phyloP scores from a whole-genome alignment of 2,797 vertebrate genomes.

The Microcaecilia unicolor region DNA sequence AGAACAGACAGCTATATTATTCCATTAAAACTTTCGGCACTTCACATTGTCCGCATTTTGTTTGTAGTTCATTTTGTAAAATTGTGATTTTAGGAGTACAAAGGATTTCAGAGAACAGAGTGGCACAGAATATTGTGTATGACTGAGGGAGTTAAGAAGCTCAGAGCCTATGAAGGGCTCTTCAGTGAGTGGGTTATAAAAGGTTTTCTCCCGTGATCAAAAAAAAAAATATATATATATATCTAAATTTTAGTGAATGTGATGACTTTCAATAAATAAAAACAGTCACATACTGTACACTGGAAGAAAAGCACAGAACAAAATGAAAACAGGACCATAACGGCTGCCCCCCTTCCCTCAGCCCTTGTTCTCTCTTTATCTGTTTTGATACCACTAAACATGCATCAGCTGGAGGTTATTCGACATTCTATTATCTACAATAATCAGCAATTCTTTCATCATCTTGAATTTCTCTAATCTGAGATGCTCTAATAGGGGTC shows the following conservation, averaged over 20 bases:
- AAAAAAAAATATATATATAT: neutral
- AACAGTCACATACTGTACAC: no score
- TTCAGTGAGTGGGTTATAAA: neutral
- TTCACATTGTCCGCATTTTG: slow-evolving; percentile 5
- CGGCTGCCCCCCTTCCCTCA: neutral
- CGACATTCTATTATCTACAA: slow-evolving; percentile 12
- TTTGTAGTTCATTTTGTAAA: slow-evolving; percentile 22
- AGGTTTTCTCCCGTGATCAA: no score
- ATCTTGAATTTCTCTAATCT: neutral
- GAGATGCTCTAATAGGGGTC: no score
- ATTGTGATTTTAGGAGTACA: slow-evolving; percentile 19
- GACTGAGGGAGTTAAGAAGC: neutral
- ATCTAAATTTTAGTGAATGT: no score
- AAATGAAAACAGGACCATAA: slow-evolving; percentile 1
- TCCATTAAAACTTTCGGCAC: neutral
- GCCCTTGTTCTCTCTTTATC: neutral
- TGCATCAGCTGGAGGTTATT: slow-evolving; percentile 1
- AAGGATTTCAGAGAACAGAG: slow-evolving; percentile 26
- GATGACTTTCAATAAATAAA: neutral
- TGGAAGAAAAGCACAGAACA: neutral
- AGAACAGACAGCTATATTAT: no score
- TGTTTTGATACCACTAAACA: neutral
- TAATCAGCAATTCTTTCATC: neutral
- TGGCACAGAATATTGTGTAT: slow-evolving; percentile 19
- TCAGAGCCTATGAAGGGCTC: rapidly evolving